These are phyloP conservation scores for Notamacropus eugenii DNA, from an alignment of 2,797 vertebrate genomes.

Conservation along the genomic window DNA sequence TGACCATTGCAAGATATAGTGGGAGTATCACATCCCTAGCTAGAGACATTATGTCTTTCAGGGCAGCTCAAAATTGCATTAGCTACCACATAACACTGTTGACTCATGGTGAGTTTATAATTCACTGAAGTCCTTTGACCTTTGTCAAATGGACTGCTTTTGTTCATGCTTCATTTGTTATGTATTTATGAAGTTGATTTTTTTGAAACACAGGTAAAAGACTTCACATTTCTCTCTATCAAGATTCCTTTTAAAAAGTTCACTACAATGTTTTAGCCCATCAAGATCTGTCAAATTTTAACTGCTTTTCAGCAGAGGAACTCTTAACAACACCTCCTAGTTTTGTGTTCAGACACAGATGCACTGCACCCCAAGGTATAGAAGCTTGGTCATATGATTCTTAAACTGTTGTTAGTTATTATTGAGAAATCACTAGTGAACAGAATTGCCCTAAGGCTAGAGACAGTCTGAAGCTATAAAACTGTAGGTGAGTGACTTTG, in stretches of 20 bases:
- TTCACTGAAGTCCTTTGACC: background rate
- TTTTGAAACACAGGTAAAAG: background rate
- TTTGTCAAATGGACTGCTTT: background rate
- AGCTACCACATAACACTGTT: background rate
- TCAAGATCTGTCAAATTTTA: background rate
- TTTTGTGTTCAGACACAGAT: background rate
- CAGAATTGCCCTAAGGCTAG: background rate
- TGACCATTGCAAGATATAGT: background rate
- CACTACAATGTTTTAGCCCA: background rate
- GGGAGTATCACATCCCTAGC: background rate
- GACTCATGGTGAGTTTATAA: background rate
- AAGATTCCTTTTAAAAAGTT: background rate
- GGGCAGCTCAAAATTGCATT: background rate
- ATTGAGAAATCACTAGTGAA: background rate
- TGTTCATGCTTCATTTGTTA: background rate
- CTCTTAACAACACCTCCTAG: background rate
- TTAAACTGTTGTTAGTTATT: background rate
- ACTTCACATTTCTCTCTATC: background rate
- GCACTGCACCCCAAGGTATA: background rate
- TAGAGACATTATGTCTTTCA: background rate
- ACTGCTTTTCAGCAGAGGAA: background rate
- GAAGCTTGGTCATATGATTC: background rate
- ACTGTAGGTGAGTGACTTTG: background rate
- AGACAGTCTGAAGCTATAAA: background rate
- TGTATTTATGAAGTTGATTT: background rate